Conservation (phyloP, 1,140 invertebrate genomes). For the Eupristina koningsbergeri region DNA sequence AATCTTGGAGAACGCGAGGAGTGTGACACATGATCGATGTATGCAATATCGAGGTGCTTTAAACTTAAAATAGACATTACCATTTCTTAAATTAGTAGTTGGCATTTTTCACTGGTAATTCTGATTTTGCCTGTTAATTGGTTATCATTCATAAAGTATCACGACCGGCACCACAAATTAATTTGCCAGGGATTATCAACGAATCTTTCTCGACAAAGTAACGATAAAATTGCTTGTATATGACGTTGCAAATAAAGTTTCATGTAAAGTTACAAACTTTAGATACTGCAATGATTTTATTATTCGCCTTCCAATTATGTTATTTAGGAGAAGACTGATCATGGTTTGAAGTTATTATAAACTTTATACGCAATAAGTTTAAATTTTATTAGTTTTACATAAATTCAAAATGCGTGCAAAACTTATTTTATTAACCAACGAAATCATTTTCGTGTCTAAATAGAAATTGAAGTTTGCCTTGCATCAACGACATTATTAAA, state of each 20-base stretch:
- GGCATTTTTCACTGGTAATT: neutral
- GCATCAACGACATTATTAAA: neutral
- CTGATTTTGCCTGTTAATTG: slow-evolving; percentile 1
- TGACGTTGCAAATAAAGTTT: slow-evolving; percentile 11
- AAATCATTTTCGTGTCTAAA: neutral
- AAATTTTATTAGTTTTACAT: neutral
- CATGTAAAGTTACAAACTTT: neutral
- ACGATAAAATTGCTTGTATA: slow-evolving; percentile 7
- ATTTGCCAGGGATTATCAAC: slow-evolving; percentile 22
- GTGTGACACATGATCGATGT: neutral
- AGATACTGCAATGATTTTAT: slow-evolving; percentile 20
- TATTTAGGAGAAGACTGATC: neutral
- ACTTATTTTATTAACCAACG: neutral
- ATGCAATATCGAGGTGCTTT: neutral
- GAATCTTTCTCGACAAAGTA: slow-evolving; percentile 15
- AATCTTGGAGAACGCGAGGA: neutral
- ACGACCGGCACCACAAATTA: neutral
- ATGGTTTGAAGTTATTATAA: neutral
- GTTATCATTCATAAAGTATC: neutral
- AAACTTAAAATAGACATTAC: too few species aligned
- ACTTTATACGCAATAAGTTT: slow-evolving; percentile 3
- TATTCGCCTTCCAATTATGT: slow-evolving; percentile 5
- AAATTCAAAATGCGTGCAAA: neutral
- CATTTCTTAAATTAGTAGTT: neutral
- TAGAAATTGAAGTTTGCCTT: neutral